Conservation (phyloP, 2,888 invertebrate species). For the Dugesia japonica region DNA sequence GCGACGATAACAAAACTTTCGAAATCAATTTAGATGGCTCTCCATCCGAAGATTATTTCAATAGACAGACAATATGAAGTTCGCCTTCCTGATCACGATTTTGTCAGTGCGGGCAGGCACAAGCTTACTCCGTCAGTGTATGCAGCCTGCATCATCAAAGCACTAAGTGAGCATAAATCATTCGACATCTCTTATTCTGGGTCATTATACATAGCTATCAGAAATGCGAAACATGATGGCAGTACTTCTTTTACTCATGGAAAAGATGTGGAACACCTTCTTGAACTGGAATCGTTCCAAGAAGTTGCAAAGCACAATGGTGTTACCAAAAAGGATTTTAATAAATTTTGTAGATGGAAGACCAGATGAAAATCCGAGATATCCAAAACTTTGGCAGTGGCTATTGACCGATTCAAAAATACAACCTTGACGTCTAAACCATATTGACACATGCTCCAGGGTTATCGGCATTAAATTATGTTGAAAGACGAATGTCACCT, state of each 20-base stretch:
- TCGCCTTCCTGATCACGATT: slow-evolving; percentile 16
- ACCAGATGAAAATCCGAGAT: slow-evolving; percentile 38
- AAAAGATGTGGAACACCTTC: slow-evolving; percentile 38
- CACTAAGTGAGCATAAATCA: background rate
- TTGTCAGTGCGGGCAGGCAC: background rate
- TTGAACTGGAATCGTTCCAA: slow-evolving; percentile 37
- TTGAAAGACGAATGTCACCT: slow-evolving; percentile 44
- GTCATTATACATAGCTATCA: slow-evolving; percentile 46
- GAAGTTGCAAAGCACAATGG: slow-evolving; percentile 26
- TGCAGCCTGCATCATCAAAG: background rate
- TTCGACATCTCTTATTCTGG: slow-evolving; percentile 41
- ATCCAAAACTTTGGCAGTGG: slow-evolving; percentile 35
- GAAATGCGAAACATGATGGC: slow-evolving; percentile 40
- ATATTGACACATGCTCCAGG: slow-evolving; percentile 42
- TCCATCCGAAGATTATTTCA: too few relatives aligned
- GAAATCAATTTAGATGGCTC: too few relatives aligned
- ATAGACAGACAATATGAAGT: too few relatives aligned
- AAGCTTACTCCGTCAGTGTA: background rate
- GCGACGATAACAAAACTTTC: too few relatives aligned
- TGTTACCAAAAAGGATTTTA: slow-evolving; percentile 38
- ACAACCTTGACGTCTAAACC: slow-evolving; percentile 51
- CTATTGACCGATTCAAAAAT: slow-evolving; percentile 36
- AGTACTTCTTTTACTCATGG: slow-evolving; percentile 39
- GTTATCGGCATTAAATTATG: slow-evolving; percentile 42
- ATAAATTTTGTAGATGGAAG: slow-evolving; percentile 40